These are phyloP conservation scores for Caenorhabditis angaria DNA, from an alignment of 2,888 invertebrate genomes.

Conservation along the genomic window DNA sequence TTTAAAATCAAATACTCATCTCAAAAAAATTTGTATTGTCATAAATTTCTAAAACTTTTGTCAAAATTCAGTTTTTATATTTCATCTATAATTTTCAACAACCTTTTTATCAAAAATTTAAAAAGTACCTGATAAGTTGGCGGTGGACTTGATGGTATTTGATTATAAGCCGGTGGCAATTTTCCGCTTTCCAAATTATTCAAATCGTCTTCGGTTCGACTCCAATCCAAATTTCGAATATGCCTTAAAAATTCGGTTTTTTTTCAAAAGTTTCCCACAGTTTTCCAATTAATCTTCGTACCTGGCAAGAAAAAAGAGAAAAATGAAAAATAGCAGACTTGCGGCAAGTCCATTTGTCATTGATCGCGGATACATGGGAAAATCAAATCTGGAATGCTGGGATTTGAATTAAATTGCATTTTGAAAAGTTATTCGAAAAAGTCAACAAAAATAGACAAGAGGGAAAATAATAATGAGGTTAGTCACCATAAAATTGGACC, in stretches of 20 bases:
- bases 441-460: neutral
- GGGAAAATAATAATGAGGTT: neutral
- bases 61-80: too few species aligned
- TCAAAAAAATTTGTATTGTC: too few species aligned
- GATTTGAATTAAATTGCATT: too few species aligned
- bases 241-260: too few species aligned
- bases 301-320: slow-evolving; percentile 55
- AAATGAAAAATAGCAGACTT: slow-evolving; percentile 54
- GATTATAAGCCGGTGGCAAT: slow-evolving; percentile 39
- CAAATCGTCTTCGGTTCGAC: neutral
- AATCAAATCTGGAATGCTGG: too few species aligned
- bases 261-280: neutral
- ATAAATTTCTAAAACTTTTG: neutral
- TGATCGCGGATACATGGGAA: slow-evolving; percentile 49
- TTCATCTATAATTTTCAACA: too few species aligned
- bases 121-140: slow-evolving; percentile 50
- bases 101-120: neutral
- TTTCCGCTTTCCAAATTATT: slow-evolving; percentile 25
- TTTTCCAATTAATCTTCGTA: slow-evolving; percentile 10
- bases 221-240: neutral
- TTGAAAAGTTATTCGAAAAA: neutral
- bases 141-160: slow-evolving; percentile 42
- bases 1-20: too few species aligned
- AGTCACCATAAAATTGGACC: slow-evolving; percentile 2
- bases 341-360: slow-evolving; percentile 58